Percentiles rank a stretch among this genome's conserved stretches.
Conservation (phyloP, 2,113 vertebrate genomes). For the Trochalopteron elliotii region DNA sequence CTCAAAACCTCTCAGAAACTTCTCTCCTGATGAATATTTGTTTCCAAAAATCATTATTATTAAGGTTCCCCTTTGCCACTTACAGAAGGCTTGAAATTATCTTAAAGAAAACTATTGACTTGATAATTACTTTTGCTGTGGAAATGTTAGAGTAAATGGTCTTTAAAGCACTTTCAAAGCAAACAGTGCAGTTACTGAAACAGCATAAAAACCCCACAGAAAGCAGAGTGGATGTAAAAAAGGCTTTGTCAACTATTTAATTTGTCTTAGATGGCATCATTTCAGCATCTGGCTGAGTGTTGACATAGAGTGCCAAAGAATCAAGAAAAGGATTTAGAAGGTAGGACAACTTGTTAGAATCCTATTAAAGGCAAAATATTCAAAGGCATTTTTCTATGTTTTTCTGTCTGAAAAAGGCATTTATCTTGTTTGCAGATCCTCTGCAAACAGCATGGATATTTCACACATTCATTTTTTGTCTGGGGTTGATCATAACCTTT, state of each 20-base stretch:
- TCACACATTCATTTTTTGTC: not conserved
- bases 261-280: slow-evolving; percentile 31
- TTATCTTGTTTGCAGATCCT: not conserved
- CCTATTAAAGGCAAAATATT: not conserved
- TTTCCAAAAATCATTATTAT: not conserved
- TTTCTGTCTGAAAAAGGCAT: not conserved
- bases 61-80: not conserved
- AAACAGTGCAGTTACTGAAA: slow-evolving; percentile 9
- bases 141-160: slow-evolving; percentile 2
- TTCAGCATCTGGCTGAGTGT: slow-evolving; percentile 29
- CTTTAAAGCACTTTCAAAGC: slow-evolving; percentile 9
- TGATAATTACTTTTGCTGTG: slow-evolving; percentile 6
- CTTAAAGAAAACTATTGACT: not conserved
- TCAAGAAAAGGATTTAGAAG: slow-evolving; percentile 2
- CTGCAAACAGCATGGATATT: not conserved
- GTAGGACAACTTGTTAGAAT: slow-evolving; percentile 6
- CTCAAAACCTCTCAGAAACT: not conserved
- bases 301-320: not conserved
- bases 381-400: not conserved
- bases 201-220: not conserved
- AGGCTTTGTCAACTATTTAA: not conserved
- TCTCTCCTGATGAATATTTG: not conserved
- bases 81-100: not conserved
- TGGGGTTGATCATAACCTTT: not conserved
- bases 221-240: not conserved